Evolutionary conservation across 1,140 invertebrate species (phyloP).

Genomic region (Leguminivora glycinivorella): DNA sequence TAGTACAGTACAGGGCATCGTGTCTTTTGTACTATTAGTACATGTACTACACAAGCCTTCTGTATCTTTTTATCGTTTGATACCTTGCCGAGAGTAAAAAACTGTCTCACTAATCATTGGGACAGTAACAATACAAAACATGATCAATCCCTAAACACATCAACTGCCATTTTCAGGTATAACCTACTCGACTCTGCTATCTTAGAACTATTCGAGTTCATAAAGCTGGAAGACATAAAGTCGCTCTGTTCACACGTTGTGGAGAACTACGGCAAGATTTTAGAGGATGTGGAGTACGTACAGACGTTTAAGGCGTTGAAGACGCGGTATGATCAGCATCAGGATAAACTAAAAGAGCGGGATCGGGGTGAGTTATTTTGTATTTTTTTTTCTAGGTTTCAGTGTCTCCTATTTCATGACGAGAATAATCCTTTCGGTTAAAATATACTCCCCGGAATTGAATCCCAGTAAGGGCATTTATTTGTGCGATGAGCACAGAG

Average conservation of each 20-base stretch:
- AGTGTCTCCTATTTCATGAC: too few relatives aligned
- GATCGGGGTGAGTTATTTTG: conserved; percentile 82
- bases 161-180: conserved; percentile 84
- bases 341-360: conserved; percentile 92
- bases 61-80: too few relatives aligned
- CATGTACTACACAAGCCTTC: too few relatives aligned
- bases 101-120: too few relatives aligned
- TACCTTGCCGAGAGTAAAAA: too few relatives aligned
- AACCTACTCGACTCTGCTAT: conserved; percentile 99
- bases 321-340: conserved; percentile 95
- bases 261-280: conserved; percentile 95
- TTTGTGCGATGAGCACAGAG: too few relatives aligned
- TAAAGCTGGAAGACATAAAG: conserved; percentile 97
- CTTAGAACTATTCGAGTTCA: conserved; percentile 99
- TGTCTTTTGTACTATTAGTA: too few relatives aligned
- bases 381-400: not conserved
- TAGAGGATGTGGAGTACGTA: conserved; percentile 97
- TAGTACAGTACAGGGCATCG: too few relatives aligned
- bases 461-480: too few relatives aligned
- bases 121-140: too few relatives aligned
- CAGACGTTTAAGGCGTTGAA: conserved; percentile 97
- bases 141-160: not conserved
- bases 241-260: conserved; percentile 96
- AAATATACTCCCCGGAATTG: too few relatives aligned
- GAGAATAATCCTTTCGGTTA: too few relatives aligned